Conservation (phyloP, 2,797 vertebrate species). For the Lerista edwardsae region DNA sequence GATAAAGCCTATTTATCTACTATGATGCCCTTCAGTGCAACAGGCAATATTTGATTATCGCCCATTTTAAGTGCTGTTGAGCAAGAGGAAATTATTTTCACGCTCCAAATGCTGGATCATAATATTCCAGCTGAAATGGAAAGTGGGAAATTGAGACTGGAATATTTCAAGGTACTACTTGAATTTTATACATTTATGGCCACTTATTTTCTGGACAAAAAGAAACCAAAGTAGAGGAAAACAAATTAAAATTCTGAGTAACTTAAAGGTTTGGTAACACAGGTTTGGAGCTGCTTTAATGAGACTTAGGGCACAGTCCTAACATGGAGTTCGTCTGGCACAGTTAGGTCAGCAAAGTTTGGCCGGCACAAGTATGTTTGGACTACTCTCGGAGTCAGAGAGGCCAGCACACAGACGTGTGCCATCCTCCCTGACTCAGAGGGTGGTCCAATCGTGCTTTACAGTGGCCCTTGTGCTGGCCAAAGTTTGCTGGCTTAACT, state of each 20-base stretch:
- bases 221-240: not conserved
- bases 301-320: too few species aligned
- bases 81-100: constrained; percentile 14
- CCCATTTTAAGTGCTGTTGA: constrained; percentile 3
- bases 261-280: not conserved
- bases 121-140: constrained; percentile 8
- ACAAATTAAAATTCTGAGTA: not conserved
- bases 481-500: too few species aligned
- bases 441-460: too few species aligned
- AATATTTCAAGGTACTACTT: not conserved
- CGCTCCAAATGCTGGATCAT: not conserved
- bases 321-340: too few species aligned
- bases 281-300: not conserved
- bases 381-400: too few species aligned
- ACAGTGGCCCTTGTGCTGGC: too few species aligned
- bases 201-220: not conserved
- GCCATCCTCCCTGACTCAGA: too few species aligned
- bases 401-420: too few species aligned
- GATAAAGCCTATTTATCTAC: not conserved
- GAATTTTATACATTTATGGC: not conserved
- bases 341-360: too few species aligned
- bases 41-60: constrained; percentile 3
- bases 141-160: not conserved
- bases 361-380: too few species aligned
- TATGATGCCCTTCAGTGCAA: not conserved